A percentile compares a stretch with the other conserved stretches of the same genome.
Evolutionary conservation across 2,888 invertebrate genomes (phyloP).

Genomic region (Temnothorax unifasciatus): DNA sequence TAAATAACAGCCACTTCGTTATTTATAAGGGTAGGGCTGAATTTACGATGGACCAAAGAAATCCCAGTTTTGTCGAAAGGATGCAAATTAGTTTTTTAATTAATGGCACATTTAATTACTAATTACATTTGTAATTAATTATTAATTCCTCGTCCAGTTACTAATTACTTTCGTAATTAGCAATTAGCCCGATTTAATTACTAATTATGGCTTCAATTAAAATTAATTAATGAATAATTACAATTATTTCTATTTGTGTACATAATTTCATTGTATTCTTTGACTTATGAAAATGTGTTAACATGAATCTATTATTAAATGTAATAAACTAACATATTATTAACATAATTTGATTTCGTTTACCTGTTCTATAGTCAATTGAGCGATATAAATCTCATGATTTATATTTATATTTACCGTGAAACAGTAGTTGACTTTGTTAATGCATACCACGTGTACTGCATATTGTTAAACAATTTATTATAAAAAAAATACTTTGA

Average conservation of each 20-base stretch:
- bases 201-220: constrained; percentile 56
- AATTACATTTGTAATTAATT: constrained; percentile 60
- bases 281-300: constrained; percentile 49
- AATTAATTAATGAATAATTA: constrained; percentile 57
- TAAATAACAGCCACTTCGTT: not conserved
- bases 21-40: constrained; percentile 29
- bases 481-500: not conserved
- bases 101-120: constrained; percentile 59
- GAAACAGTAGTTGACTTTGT: constrained; percentile 62
- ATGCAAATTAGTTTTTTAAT: constrained; percentile 50
- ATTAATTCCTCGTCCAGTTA: constrained; percentile 58
- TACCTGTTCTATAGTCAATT: constrained; percentile 34
- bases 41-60: constrained; percentile 37
- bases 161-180: constrained; percentile 60
- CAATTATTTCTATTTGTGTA: constrained; percentile 57
- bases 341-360: constrained; percentile 43
- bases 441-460: not conserved
- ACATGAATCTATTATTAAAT: constrained; percentile 50
- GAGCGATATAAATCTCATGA: constrained; percentile 44
- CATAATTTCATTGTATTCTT: constrained; percentile 53
- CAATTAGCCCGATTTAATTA: constrained; percentile 55
- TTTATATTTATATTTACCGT: constrained; percentile 77
- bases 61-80: constrained; percentile 17
- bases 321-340: constrained; percentile 45
- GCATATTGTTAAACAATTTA: not conserved